phyloP scores from a whole-genome alignment of 2,797 vertebrate species.

The Chelonia mydas region DNA sequence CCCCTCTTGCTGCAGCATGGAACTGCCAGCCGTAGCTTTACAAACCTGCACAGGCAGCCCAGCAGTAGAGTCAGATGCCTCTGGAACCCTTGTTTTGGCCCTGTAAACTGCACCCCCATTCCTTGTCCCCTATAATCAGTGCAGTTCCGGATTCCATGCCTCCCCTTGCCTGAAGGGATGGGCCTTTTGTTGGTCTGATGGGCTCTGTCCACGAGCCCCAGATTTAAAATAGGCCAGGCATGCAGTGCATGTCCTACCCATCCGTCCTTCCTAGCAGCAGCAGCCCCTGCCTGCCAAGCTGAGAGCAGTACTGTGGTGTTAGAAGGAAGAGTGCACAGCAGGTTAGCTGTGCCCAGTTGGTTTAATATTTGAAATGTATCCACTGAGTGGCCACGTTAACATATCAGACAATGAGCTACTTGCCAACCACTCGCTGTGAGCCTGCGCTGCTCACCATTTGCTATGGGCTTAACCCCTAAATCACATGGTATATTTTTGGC shows the following conservation, averaged over 20 bases:
- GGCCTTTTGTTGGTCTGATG: neutral
- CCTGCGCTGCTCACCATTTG: neutral
- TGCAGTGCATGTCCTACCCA: neutral
- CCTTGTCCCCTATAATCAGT: neutral
- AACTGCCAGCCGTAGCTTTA: neutral
- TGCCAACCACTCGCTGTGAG: rapidly evolving
- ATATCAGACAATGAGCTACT: neutral
- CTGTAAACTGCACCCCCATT: neutral
- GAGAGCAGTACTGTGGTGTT: neutral
- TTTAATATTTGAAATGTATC: rapidly evolving
- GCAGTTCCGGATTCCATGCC: neutral
- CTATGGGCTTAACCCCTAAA: neutral
- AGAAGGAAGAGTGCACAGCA: neutral
- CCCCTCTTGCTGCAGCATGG: rapidly evolving
- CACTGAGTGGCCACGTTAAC: rapidly evolving
- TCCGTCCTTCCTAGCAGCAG: neutral
- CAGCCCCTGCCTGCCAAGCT: neutral
- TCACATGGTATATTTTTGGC: neutral
- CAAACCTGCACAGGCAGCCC: neutral
- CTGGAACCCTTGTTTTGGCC: neutral
- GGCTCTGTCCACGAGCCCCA: neutral
- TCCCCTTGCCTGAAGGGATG: neutral
- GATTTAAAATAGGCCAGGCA: neutral
- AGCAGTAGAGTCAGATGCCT: neutral
- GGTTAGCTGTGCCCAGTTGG: neutral